A percentile compares a stretch with the other conserved stretches of the same genome.
phyloP scores from a whole-genome alignment of 1,140 invertebrate genomes.

The Orchestia grillus region DNA sequence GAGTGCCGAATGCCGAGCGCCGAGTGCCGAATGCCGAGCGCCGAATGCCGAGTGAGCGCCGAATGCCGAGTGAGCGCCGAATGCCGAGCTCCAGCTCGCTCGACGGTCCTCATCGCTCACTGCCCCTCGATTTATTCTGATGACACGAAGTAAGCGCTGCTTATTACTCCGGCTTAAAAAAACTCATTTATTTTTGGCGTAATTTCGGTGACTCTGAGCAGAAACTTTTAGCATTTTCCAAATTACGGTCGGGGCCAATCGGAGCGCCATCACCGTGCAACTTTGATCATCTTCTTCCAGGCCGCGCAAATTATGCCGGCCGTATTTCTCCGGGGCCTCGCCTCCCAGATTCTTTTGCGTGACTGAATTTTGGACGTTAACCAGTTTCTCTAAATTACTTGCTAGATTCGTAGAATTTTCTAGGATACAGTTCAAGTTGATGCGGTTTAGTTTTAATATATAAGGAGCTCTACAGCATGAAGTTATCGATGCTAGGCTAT shows the following conservation, averaged over 20 bases:
- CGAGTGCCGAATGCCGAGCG: too few relatives aligned
- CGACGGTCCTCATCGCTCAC: neutral
- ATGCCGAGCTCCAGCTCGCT: too few relatives aligned
- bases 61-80: too few relatives aligned
- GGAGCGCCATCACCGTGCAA: neutral
- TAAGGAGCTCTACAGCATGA: neutral
- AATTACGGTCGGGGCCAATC: neutral
- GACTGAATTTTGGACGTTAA: neutral
- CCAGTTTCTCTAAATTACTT: neutral
- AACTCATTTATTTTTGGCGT: neutral
- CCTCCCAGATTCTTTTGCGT: neutral
- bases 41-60: too few relatives aligned
- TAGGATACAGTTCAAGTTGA: neutral
- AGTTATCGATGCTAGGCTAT: too few relatives aligned
- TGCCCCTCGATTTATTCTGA: neutral
- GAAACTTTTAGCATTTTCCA: neutral
- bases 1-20: too few relatives aligned
- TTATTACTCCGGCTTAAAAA: neutral
- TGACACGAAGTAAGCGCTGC: neutral
- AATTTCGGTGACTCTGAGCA: neutral
- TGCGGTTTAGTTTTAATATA: neutral
- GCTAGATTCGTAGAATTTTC: neutral
- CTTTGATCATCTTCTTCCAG: neutral
- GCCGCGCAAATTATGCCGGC: neutral
- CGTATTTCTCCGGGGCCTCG: neutral